Evolutionary conservation across 2,797 vertebrate species (phyloP).

Genomic region (Sciaenops ocellatus): DNA sequence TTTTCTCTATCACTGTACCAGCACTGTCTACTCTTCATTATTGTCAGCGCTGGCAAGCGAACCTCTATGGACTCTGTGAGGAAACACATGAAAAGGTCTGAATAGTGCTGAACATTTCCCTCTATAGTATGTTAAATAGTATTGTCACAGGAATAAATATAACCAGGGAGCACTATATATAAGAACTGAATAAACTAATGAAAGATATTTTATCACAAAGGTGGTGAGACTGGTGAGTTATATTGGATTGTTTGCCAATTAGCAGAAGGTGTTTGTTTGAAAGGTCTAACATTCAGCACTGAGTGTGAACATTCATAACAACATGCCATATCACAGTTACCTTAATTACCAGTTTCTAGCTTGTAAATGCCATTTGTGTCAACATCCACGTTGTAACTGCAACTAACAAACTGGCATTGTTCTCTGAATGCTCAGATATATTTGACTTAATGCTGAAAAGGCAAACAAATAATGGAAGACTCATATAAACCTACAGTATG

Average conservation of each 20-base stretch:
- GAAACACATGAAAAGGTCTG: constrained; percentile 33
- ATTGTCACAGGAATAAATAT: constrained; percentile 4
- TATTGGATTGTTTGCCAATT: not conserved
- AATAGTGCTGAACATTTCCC: constrained; percentile 39
- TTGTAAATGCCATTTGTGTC: constrained; percentile 1
- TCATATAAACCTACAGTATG: not conserved
- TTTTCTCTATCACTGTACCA: constrained; percentile 29
- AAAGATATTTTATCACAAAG: not conserved
- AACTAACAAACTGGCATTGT: not conserved
- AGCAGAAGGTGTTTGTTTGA: constrained; percentile 1
- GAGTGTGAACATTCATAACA: constrained; percentile 23
- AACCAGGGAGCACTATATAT: not conserved
- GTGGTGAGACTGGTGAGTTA: not conserved
- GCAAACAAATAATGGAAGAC: not conserved
- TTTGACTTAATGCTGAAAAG: not conserved
- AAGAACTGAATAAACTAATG: not conserved
- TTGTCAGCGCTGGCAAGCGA: constrained; percentile 25
- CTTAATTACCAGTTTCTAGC: constrained; percentile 9
- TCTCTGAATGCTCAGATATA: not conserved
- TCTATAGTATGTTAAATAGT: constrained; percentile 9
- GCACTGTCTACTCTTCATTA: constrained; percentile 29
- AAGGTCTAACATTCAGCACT: constrained; percentile 1
- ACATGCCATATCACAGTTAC: not conserved
- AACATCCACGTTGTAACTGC: not conserved
- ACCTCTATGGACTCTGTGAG: constrained; percentile 28